phyloP scores from a whole-genome alignment of 2,888 invertebrate species.

The Eledona agricola region DNA sequence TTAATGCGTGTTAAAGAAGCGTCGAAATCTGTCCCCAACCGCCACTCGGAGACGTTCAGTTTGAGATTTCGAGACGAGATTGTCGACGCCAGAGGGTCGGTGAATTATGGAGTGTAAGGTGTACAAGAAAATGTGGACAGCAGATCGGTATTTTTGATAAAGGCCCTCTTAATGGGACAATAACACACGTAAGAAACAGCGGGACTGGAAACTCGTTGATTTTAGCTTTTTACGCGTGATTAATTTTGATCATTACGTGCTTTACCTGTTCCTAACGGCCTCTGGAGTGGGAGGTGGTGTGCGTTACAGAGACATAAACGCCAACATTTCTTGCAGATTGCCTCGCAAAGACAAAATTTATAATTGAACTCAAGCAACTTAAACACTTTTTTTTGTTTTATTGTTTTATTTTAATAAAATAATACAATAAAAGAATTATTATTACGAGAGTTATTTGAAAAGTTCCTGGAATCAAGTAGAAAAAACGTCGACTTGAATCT shows the following conservation, averaged over 20 bases:
- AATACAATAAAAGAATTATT: no score
- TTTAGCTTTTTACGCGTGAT: slow-evolving; percentile 28
- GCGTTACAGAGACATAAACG: no score
- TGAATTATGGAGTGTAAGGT: slow-evolving; percentile 34
- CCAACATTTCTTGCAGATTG: no score
- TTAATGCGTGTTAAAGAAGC: slow-evolving; percentile 23
- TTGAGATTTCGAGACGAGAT: slow-evolving; percentile 22
- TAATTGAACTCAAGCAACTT: no score
- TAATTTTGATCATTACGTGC: slow-evolving; percentile 25
- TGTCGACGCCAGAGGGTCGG: slow-evolving; percentile 9
- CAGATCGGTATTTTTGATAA: slow-evolving; percentile 32
- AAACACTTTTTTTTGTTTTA: no score
- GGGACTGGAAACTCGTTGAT: slow-evolving; percentile 30
- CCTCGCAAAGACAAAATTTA: no score
- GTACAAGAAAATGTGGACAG: slow-evolving; percentile 33
- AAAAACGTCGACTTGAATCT: no score
- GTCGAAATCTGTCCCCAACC: slow-evolving; percentile 3
- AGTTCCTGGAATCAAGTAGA: no score
- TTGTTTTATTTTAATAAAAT: no score
- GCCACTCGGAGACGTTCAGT: no score
- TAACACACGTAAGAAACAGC: slow-evolving; percentile 30
- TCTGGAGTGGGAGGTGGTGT: no score
- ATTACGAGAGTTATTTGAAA: no score
- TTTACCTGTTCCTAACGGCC: slow-evolving; percentile 16
- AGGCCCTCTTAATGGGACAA: slow-evolving; percentile 27